Percentiles rank a stretch among this genome's conserved stretches.
Conservation (phyloP, 2,113 vertebrate genomes). For the Chauna torquata region DNA sequence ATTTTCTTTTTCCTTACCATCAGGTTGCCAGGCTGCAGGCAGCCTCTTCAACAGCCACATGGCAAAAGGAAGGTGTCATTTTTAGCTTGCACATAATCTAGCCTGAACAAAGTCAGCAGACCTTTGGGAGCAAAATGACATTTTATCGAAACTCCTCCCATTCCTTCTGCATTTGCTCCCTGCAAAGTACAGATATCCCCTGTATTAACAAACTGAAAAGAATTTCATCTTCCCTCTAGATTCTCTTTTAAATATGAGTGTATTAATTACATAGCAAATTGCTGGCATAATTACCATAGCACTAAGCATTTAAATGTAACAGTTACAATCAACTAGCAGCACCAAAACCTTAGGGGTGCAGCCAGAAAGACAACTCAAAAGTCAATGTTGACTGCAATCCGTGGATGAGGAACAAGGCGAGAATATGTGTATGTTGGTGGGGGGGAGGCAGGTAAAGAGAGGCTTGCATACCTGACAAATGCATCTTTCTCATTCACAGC, state of each 20-base stretch:
- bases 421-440: rapidly evolving
- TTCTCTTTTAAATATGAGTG: not conserved
- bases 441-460: not conserved
- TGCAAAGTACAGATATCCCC: not conserved
- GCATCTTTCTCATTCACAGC: slow-evolving; percentile 75
- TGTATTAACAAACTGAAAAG: not conserved
- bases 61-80: not conserved
- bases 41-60: not conserved
- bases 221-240: not conserved
- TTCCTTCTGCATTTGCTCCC: not conserved
- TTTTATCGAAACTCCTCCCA: not conserved
- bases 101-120: not conserved
- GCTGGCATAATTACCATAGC: not conserved
- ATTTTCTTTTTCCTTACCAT: not conserved
- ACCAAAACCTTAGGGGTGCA: not conserved
- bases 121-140: not conserved
- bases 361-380: not conserved
- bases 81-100: not conserved
- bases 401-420: not conserved
- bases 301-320: not conserved
- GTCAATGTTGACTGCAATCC: not conserved
- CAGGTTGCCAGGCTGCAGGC: not conserved
- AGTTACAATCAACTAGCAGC: not conserved
- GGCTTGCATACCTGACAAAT: not conserved
- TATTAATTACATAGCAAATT: not conserved